Conservation (phyloP, 2,888 invertebrate genomes). For the Troides aeacus region DNA sequence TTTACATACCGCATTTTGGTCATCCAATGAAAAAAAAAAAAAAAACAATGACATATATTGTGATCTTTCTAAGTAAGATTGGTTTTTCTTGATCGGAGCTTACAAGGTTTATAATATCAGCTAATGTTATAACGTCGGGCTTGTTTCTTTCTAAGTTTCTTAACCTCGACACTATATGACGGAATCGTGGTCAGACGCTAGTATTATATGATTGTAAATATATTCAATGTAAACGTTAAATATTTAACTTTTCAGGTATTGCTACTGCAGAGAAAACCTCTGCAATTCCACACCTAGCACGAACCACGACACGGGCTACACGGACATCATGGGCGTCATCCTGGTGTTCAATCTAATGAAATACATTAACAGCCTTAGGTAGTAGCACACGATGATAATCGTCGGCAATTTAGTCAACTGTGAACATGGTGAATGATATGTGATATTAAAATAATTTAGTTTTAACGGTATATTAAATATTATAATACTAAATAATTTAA, state of each 20-base stretch:
- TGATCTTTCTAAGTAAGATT: no score
- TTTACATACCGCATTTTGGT: no score
- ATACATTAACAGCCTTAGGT: conserved; percentile 78
- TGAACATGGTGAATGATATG: conserved; percentile 28
- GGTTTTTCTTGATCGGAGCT: no score
- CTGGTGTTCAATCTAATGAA: conserved; percentile 82
- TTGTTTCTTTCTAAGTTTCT: no score
- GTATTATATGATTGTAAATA: no score
- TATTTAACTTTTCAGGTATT: conserved; percentile 75
- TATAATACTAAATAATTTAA: not conserved
- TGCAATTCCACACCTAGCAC: conserved; percentile 83
- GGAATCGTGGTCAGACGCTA: no score
- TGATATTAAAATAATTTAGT: conserved; percentile 33
- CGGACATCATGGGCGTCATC: conserved; percentile 82
- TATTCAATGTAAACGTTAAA: not conserved
- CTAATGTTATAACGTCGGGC: no score
- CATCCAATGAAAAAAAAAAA: no score
- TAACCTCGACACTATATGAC: no score
- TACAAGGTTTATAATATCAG: no score
- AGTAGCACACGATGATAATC: conserved; percentile 47
- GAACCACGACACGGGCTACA: conserved; percentile 68
- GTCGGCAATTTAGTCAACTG: conserved; percentile 8
- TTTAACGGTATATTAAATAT: conserved; percentile 22
- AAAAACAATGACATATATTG: no score
- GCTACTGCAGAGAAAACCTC: conserved; percentile 86